Percentiles rank a stretch among this genome's conserved stretches.
phyloP scores from a whole-genome alignment of 2,113 vertebrate genomes.

The Dipodomys ordii region DNA sequence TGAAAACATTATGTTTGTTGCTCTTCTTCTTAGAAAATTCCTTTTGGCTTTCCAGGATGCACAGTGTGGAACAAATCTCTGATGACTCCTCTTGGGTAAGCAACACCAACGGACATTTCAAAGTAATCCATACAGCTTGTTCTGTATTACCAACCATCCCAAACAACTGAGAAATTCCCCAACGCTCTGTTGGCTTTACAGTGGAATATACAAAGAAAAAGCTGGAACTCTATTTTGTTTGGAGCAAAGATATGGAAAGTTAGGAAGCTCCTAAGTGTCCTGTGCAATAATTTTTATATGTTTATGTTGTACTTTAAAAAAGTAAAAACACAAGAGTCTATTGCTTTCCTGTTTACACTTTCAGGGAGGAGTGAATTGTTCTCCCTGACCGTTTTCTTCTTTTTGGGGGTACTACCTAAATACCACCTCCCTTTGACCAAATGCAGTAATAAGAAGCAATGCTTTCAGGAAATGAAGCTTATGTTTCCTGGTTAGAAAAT shows the following conservation, averaged over 20 bases:
- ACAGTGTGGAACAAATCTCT: neutral
- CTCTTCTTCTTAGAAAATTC: slow-evolving; percentile 52
- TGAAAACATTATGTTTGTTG: slow-evolving; percentile 26
- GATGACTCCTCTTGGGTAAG: neutral
- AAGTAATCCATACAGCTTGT: neutral
- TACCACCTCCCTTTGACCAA: neutral
- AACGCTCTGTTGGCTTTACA: neutral
- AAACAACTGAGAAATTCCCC: neutral
- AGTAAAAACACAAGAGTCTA: slow-evolving; percentile 22
- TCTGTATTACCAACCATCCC: neutral
- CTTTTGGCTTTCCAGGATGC: slow-evolving; percentile 40
- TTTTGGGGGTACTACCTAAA: neutral
- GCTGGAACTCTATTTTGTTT: slow-evolving; percentile 9
- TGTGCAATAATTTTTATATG: slow-evolving; percentile 30
- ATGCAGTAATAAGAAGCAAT: neutral
- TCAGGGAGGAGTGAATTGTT: slow-evolving; percentile 2
- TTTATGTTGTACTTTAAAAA: slow-evolving; percentile 37
- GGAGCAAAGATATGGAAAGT: slow-evolving; percentile 54
- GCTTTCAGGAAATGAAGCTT: neutral
- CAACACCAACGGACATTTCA: neutral
- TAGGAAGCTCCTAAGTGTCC: slow-evolving; percentile 19
- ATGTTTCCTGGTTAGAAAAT: neutral
- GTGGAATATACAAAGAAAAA: neutral
- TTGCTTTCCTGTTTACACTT: slow-evolving; percentile 15
- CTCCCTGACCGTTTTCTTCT: neutral